A percentile compares a stretch with the other conserved stretches of the same genome.
phyloP scores from a whole-genome alignment of 2,113 vertebrate genomes.

The Puntigrus tetrazona region DNA sequence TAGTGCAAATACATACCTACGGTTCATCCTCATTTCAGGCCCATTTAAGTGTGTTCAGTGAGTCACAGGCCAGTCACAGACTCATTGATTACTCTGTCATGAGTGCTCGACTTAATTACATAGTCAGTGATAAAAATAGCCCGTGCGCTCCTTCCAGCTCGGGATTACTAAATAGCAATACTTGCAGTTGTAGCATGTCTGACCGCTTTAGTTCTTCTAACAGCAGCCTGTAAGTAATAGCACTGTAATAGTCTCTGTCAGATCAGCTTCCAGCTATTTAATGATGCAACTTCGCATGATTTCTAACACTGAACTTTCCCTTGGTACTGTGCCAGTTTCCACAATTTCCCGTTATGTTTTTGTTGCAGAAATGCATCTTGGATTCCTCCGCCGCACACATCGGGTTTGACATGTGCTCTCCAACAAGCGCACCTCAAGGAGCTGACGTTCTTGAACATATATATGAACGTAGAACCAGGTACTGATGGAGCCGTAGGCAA shows the following conservation, averaged over 20 bases:
- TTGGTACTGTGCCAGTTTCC: neutral
- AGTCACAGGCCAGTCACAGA: conserved; percentile 6
- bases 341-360: neutral
- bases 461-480: neutral
- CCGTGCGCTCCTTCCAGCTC: neutral
- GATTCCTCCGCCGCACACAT: neutral
- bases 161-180: neutral
- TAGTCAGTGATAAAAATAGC: conserved; percentile 18
- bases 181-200: neutral
- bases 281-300: neutral
- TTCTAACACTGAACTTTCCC: too few species aligned
- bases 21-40: conserved; percentile 7
- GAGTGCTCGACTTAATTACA: conserved; percentile 26
- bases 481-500: neutral
- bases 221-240: neutral
- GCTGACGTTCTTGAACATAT: neutral
- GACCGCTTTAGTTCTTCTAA: neutral
- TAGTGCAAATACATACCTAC: neutral
- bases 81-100: conserved; percentile 21
- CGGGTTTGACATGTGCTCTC: neutral
- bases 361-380: neutral
- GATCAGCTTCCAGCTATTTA: too few species aligned
- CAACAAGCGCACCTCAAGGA: neutral
- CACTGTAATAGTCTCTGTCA: neutral
- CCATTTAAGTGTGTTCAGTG: conserved; percentile 21